Conservation (phyloP, 92 coral and sea anemone species). For the Galaxea fascicularis region DNA sequence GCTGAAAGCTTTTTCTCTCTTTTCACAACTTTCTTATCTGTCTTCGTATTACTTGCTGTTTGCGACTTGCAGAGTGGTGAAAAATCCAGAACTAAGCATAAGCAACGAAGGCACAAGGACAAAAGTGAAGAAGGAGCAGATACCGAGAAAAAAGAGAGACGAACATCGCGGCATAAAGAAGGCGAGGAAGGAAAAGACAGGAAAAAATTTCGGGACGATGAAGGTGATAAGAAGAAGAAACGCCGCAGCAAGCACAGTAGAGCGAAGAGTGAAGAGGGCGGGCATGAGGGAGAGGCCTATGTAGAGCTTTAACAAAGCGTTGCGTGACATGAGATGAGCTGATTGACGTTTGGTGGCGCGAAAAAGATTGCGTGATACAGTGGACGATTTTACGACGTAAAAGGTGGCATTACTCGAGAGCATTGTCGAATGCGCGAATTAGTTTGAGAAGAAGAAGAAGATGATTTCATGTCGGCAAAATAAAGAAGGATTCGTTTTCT, state of each 20-base stretch:
- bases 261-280: slow-evolving; percentile 55
- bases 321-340: background rate
- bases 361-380: background rate
- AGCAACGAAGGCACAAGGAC: slow-evolving; percentile 77
- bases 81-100: slow-evolving; percentile 74
- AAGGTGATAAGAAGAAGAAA: slow-evolving; percentile 75
- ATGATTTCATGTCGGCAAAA: background rate
- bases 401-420: background rate
- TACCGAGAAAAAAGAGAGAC: slow-evolving; percentile 65
- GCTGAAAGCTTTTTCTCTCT: too few relatives aligned
- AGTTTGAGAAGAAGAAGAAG: background rate
- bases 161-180: slow-evolving; percentile 79
- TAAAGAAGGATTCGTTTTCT: background rate
- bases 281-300: slow-evolving; percentile 58
- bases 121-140: slow-evolving; percentile 67
- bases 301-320: slow-evolving; percentile 68
- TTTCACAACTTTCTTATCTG: too few relatives aligned
- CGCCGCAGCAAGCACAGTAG: slow-evolving; percentile 80
- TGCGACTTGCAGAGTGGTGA: slow-evolving; percentile 67
- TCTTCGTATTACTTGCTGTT: background rate
- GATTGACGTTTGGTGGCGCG: background rate
- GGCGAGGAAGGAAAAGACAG: slow-evolving; percentile 70
- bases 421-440: background rate
- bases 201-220: slow-evolving; percentile 76
- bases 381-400: background rate